Percentiles rank a stretch among this genome's conserved stretches.
Evolutionary conservation across 2,797 vertebrate species (phyloP).

Genomic region (Gallinago nigripennis): DNA sequence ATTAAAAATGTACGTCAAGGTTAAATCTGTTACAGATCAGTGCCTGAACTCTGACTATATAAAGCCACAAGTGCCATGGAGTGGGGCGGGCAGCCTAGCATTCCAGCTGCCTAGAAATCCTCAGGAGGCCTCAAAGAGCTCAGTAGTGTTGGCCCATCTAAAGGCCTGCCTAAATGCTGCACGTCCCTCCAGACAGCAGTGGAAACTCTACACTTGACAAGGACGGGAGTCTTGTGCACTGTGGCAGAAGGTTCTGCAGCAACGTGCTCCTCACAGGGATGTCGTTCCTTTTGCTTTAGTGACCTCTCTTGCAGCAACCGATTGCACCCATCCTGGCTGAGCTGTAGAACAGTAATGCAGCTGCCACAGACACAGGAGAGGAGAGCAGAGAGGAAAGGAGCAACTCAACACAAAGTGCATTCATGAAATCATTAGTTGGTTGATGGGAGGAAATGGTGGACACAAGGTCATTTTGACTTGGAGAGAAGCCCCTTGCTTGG

Average conservation of each 20-base stretch:
- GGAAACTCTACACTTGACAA: not conserved
- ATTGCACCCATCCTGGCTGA: fast-evolving
- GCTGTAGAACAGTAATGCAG: not conserved
- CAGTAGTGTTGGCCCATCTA: not conserved
- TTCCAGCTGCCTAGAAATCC: slow-evolving; percentile 62
- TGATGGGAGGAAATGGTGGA: not conserved
- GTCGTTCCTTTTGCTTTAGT: not conserved
- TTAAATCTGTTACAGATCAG: slow-evolving; percentile 44
- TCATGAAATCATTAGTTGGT: not conserved
- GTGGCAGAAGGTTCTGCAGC: not conserved
- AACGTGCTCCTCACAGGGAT: not conserved
- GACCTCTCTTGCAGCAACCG: not conserved
- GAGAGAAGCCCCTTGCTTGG: not conserved
- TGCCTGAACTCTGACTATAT: slow-evolving; percentile 54
- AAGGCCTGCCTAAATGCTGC: not conserved
- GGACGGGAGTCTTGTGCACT: not conserved
- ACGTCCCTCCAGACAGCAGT: not conserved
- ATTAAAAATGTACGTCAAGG: slow-evolving; percentile 32
- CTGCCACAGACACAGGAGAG: not conserved
- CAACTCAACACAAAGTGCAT: not conserved
- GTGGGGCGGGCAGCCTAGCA: not conserved
- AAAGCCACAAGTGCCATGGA: slow-evolving; percentile 46
- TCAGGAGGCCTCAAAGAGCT: slow-evolving; percentile 38
- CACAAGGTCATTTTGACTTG: not conserved
- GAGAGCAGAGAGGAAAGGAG: not conserved